Evolutionary conservation across 2,113 vertebrate genomes (phyloP).

Genomic region (Phoenicopterus ruber): DNA sequence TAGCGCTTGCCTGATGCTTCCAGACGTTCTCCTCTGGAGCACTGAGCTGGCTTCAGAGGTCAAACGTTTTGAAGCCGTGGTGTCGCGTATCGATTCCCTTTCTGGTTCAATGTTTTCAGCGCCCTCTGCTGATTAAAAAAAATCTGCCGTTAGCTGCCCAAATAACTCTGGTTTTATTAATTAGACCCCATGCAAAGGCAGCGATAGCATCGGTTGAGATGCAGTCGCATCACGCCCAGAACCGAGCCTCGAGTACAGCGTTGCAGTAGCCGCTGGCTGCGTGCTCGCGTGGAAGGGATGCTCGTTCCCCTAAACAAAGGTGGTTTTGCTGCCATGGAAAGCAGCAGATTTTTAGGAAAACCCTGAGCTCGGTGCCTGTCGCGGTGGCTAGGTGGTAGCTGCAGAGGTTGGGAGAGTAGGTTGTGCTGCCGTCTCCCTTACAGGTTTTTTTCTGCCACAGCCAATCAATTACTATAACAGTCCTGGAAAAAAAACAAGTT

Average conservation of each 20-base stretch:
- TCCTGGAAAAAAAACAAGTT: not conserved
- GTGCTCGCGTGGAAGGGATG: rapidly evolving
- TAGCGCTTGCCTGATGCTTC: not conserved
- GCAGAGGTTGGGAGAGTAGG: not conserved
- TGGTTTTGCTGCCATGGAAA: not conserved
- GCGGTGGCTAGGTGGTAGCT: not conserved
- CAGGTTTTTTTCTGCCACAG: not conserved
- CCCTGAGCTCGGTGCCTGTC: not conserved
- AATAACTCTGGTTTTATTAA: not conserved
- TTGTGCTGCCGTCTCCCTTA: not conserved
- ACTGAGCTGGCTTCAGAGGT: not conserved
- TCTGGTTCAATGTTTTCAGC: not conserved
- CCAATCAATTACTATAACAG: not conserved
- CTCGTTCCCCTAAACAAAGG: rapidly evolving
- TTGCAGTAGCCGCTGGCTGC: rapidly evolving
- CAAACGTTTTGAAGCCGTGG: rapidly evolving
- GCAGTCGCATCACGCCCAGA: rapidly evolving
- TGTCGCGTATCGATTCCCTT: rapidly evolving
- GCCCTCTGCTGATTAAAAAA: constrained; percentile 24
- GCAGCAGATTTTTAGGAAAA: not conserved
- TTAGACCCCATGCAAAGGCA: not conserved
- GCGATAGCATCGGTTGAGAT: rapidly evolving
- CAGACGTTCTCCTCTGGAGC: not conserved
- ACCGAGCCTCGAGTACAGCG: rapidly evolving
- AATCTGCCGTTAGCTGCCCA: not conserved